These are phyloP conservation scores for Dascyllus trimaculatus DNA, from an alignment of 2,113 vertebrate species.

Conservation along the genomic window DNA sequence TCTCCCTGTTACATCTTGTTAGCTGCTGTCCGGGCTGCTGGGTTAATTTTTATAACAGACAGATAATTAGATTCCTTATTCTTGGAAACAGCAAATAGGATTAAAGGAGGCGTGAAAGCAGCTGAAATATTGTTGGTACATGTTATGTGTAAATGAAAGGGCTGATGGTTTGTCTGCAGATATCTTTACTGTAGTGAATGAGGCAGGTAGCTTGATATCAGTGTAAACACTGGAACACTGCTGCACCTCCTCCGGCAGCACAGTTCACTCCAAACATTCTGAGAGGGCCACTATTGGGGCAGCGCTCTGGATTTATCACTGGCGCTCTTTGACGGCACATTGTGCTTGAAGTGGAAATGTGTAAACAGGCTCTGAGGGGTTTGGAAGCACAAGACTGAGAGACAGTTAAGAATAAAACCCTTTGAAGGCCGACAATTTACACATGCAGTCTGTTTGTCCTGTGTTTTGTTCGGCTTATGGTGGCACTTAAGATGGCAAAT, in stretches of 20 bases:
- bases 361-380: conserved; percentile 39
- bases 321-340: conserved; percentile 47
- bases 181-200: conserved; percentile 17
- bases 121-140: neutral
- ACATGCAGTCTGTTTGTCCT: neutral
- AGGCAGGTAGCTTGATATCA: conserved; percentile 27
- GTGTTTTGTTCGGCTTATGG: conserved; percentile 1
- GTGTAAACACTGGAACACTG: conserved; percentile 50
- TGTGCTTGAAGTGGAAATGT: conserved; percentile 47
- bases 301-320: conserved; percentile 45
- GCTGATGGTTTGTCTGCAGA: neutral
- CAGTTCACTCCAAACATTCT: conserved; percentile 51
- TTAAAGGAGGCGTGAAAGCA: conserved; percentile 1
- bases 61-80: neutral
- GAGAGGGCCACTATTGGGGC: conserved; percentile 32
- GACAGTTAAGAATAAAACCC: conserved; percentile 3
- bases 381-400: conserved; percentile 24
- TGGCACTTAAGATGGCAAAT: neutral
- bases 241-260: conserved; percentile 14
- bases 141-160: conserved; percentile 5
- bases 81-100: neutral
- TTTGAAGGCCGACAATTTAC: conserved; percentile 8
- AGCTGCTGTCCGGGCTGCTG: neutral
- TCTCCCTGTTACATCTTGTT: conserved; percentile 35
- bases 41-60: neutral